Base-by-base conservation (phyloP, 1,140 invertebrate genomes). In the Drosophila malerkotliana region DNA sequence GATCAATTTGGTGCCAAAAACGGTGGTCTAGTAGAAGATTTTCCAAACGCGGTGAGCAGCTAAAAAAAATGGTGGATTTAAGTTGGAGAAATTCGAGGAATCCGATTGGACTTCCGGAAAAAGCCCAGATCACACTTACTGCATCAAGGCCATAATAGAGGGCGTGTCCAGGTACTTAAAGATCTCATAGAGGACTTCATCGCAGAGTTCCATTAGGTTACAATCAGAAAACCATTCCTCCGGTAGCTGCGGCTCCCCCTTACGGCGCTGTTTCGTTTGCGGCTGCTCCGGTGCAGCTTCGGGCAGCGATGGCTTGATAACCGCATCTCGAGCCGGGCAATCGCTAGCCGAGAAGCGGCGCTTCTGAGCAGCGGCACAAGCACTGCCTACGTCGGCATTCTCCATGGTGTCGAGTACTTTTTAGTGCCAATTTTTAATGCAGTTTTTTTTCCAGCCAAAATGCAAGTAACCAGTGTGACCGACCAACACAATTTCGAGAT, bases 171-270 rank as follows among this genome's bases (percentile, higher is more conserved):
- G 74, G 85, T 92, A 91, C 64, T 93, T 92, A 49, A 93, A 92
- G 69, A 94, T 93, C 72, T 93, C 92, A 58, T 93, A 85, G 12
- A 94, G 80, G 34, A 94, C 79, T 81, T 94, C 93, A 74, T 94
- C 93, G 6, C 93, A 93, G 51, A 94, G 92, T 21, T 67, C 58
- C 9, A 79, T 57, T 53, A 91, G 53, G 24, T 66, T 67, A 30
- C 41, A 49, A 6, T 54, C 39, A 10, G 47, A 26, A 24, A 53
- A 24, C 39, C 51, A 39, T 51, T 57, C 15, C 41, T 14, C 12
- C 34, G 34, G 34, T 37, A 37, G 12, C 18, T 71, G 41, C 45
- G 34, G 30, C 8, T 61, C 44, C 12, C 66, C 77, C 47, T 3
- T 80, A 67, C 69, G 79, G 49, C 81, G 81, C 53, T 74, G 81